Conservation (phyloP, 2,113 vertebrate species). For the Pipa parva region DNA sequence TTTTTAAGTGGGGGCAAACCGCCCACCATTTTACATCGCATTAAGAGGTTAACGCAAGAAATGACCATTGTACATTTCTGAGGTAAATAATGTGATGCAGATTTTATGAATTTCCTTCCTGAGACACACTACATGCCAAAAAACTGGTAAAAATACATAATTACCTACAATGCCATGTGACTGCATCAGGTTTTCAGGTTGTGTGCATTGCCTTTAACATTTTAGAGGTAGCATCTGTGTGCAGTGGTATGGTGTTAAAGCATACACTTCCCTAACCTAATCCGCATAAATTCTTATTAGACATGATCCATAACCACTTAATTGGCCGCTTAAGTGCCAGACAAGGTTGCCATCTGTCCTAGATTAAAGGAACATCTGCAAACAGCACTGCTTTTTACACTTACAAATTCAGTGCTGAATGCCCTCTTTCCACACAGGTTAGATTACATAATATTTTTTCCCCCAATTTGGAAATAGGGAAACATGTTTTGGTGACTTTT, state of each 20-base stretch:
- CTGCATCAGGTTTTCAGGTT: too few relatives aligned
- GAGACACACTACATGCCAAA: neutral
- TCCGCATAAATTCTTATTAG: constrained; percentile 42
- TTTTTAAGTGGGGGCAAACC: too few relatives aligned
- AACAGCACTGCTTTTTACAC: constrained; percentile 35
- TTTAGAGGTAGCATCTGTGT: constrained; percentile 18
- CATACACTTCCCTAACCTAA: constrained; percentile 33
- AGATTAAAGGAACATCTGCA: constrained; percentile 42
- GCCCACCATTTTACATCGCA: too few relatives aligned
- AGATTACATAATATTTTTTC: too few relatives aligned
- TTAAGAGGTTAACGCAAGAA: too few relatives aligned
- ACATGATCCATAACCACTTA: constrained; percentile 43
- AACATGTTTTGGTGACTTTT: too few relatives aligned
- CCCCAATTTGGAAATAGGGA: too few relatives aligned
- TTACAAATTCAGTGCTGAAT: constrained; percentile 27
- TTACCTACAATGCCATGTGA: constrained; percentile 7
- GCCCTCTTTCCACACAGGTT: neutral
- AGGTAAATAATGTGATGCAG: too few relatives aligned
- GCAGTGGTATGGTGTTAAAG: constrained; percentile 8
- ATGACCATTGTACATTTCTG: too few relatives aligned
- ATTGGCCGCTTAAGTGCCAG: constrained; percentile 40
- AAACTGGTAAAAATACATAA: constrained; percentile 1
- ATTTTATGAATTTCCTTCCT: too few relatives aligned
- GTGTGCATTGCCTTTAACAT: constrained; percentile 9
- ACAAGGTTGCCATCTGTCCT: constrained; percentile 43